These are phyloP conservation scores for Tetramorium simillimum DNA, from an alignment of 1,140 invertebrate species.

Conservation along the genomic window DNA sequence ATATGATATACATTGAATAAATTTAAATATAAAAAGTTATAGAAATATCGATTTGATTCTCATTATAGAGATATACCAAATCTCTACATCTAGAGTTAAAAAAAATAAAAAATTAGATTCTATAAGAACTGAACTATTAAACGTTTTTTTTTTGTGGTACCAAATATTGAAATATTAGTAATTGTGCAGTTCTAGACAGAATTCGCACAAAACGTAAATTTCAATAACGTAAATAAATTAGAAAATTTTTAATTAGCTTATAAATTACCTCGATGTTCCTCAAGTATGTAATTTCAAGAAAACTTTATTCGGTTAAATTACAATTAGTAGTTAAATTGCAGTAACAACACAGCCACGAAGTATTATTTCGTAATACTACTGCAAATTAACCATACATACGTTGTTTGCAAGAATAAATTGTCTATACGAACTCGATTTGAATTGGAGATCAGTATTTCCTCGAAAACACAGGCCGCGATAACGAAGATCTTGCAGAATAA, in stretches of 20 bases:
- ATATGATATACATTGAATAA: background rate
- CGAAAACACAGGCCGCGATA: background rate
- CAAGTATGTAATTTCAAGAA: background rate
- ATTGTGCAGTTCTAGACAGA: background rate
- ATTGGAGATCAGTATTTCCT: background rate
- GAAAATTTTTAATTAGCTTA: background rate
- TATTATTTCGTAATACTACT: background rate
- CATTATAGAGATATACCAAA: background rate
- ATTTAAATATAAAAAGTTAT: background rate
- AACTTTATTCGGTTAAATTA: background rate
- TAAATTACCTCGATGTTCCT: background rate
- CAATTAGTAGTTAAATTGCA: background rate
- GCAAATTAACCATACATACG: background rate
- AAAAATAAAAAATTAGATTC: background rate
- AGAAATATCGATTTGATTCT: background rate
- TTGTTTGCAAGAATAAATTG: background rate
- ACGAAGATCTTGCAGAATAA: background rate
- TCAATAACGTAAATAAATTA: background rate
- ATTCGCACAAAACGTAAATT: background rate
- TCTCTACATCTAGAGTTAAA: background rate
- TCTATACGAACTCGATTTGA: background rate
- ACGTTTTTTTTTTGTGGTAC: background rate
- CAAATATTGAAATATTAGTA: too few species aligned
- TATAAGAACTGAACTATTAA: conserved; percentile 1
- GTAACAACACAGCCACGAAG: background rate